Evolutionary conservation across 2,888 invertebrate species (phyloP).

Genomic region (Phlogophora meticulosa): DNA sequence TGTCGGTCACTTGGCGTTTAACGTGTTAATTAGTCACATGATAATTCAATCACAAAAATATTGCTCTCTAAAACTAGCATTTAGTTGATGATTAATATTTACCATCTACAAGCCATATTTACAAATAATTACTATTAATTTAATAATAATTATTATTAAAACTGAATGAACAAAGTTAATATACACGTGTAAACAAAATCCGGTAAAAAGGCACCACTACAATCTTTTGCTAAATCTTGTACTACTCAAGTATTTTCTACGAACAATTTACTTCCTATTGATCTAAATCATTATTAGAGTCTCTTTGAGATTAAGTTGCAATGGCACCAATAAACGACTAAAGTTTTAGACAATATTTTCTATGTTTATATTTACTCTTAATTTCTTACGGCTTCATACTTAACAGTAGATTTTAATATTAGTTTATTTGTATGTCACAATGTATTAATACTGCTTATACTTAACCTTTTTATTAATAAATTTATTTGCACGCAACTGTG

Average conservation of each 20-base stretch:
- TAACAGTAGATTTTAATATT: slow-evolving; percentile 58
- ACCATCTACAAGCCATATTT: no score
- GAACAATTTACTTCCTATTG: slow-evolving; percentile 19
- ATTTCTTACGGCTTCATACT: slow-evolving; percentile 33
- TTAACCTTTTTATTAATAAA: slow-evolving; percentile 64
- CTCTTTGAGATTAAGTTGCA: slow-evolving; percentile 40
- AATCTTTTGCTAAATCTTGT: not conserved
- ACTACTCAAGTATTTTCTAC: slow-evolving; percentile 30
- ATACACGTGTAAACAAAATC: not conserved
- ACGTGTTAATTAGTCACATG: no score
- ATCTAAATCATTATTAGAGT: slow-evolving; percentile 19
- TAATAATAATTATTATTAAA: no score
- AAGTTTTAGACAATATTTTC: slow-evolving; percentile 49
- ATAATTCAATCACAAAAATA: no score
- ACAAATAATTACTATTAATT: no score
- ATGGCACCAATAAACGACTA: slow-evolving; percentile 25
- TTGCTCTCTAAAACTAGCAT: slow-evolving; percentile 1
- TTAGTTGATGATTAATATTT: not conserved
- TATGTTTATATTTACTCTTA: slow-evolving; percentile 53
- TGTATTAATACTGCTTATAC: slow-evolving; percentile 53
- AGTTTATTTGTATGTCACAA: slow-evolving; percentile 48
- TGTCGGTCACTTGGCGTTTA: no score
- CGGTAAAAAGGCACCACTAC: slow-evolving; percentile 11
- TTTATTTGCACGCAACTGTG: slow-evolving; percentile 66
- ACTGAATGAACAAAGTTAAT: no score